Evolutionary conservation across 1,140 invertebrate species (phyloP).

Genomic region (Bombus consobrinus): DNA sequence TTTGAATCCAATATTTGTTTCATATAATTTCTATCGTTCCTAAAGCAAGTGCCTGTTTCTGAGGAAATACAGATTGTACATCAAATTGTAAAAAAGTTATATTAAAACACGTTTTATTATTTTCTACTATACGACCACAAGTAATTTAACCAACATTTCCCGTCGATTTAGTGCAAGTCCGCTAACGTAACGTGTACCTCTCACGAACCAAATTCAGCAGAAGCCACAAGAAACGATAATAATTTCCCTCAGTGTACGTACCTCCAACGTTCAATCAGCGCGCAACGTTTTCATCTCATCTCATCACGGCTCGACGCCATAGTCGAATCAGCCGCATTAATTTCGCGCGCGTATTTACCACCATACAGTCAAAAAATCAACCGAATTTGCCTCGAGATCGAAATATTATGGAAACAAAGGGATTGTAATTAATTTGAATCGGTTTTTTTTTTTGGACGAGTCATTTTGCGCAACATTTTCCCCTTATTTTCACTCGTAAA

Average conservation of each 20-base stretch:
- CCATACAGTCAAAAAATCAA: not conserved
- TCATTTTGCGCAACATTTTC: not conserved
- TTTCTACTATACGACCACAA: not conserved
- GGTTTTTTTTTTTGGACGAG: too few species aligned
- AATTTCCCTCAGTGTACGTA: conserved; percentile 10
- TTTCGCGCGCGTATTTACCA: conserved; percentile 6
- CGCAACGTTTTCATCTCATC: conserved; percentile 34
- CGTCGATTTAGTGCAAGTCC: not conserved
- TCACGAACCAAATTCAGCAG: conserved; percentile 13
- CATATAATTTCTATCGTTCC: too few species aligned
- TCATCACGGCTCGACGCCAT: not conserved
- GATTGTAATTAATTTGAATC: too few species aligned
- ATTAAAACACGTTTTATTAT: not conserved
- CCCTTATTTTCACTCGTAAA: not conserved
- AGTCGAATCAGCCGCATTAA: conserved; percentile 6
- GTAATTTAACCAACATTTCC: not conserved
- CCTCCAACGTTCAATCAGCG: conserved; percentile 12
- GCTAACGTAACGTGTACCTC: not conserved
- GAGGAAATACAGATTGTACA: too few species aligned
- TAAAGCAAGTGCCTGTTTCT: too few species aligned
- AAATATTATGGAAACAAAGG: not conserved
- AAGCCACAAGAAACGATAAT: conserved; percentile 35
- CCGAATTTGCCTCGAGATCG: not conserved
- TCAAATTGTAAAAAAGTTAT: not conserved
- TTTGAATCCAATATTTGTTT: too few species aligned